These are phyloP conservation scores for Bombus turneri DNA, from an alignment of 1,140 invertebrate genomes.

Conservation along the genomic window DNA sequence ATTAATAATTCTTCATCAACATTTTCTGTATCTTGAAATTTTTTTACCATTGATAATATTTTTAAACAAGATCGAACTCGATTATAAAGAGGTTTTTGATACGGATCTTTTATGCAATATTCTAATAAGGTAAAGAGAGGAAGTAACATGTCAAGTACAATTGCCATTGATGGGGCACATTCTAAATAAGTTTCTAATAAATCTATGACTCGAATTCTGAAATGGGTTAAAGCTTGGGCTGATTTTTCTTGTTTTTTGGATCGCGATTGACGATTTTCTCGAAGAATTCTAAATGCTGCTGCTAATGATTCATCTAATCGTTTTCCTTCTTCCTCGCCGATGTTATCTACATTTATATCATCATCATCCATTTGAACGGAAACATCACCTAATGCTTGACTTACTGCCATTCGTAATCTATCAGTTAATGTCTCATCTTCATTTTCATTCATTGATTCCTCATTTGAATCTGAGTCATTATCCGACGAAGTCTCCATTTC, in stretches of 20 bases:
- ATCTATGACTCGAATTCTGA: conserved; percentile 87
- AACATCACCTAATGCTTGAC: conserved; percentile 85
- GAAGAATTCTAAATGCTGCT: conserved; percentile 87
- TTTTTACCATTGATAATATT: conserved; percentile 84
- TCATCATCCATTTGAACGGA: conserved; percentile 85
- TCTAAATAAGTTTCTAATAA: conserved; percentile 88
- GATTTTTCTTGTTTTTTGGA: conserved; percentile 86
- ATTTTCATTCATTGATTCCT: conserved; percentile 78
- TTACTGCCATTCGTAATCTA: conserved; percentile 85
- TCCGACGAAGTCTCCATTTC: conserved; percentile 78
- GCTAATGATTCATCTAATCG: conserved; percentile 87
- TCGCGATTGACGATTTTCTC: conserved; percentile 84
- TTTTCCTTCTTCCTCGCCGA: conserved; percentile 89
- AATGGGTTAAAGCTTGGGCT: conserved; percentile 87
- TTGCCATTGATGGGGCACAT: conserved; percentile 85
- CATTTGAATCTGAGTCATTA: conserved; percentile 69
- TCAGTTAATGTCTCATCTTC: conserved; percentile 86
- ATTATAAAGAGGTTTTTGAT: conserved; percentile 86
- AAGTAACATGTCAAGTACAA: conserved; percentile 86
- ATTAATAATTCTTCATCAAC: conserved; percentile 84
- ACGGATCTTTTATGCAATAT: conserved; percentile 86
- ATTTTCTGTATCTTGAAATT: conserved; percentile 84
- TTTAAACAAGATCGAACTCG: conserved; percentile 85
- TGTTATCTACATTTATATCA: conserved; percentile 89
- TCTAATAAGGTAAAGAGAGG: conserved; percentile 86